Evolutionary conservation across 35 echinoderm and acorn worm species (phyloP), one percentile per base, ranked within the genome.

Genomic region (Apostichopus parvimensis): DNA sequence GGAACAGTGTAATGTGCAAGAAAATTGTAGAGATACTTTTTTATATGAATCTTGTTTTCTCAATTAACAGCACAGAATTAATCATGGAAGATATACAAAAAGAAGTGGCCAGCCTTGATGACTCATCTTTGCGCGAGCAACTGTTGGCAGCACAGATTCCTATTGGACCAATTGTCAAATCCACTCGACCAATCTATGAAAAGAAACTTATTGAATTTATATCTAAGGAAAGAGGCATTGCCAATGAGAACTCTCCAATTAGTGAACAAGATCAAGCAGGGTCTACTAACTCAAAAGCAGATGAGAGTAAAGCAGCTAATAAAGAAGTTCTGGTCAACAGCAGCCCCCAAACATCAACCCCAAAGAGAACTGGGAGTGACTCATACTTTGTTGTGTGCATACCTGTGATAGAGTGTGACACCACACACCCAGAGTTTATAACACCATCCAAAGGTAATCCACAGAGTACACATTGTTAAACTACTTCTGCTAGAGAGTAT

Each of bases 131-230:
- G 6, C 83, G 94, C 12, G 64, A 77, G 20, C 76, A 95, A 55
- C 80, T 95, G 76, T 90, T 77, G 52, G 89, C 87, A 4, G 92
- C 94, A 12, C 89, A 93, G 4, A 94, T 93, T 8, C 86, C 94
- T 9, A 89, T 77, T 10, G 92, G 94, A 23, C 92, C 92, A 1
- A 98, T 98, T 57, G 80, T 93, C 52, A 91, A 93, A 77, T 88
- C 96, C 25, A 98, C 96, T 1, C 77, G 94, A 56, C 81, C 78
- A 52, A 82, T 98, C n/a, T 95, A 94, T 86, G 90, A 94, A 45
- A 92, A 91, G 77, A 87, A 95, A 90, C 90, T 98, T 91, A 9
- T 92, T 87, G 84, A 88, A 90, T 73, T 87, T 78, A 90, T 76
- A 86, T 18, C 75, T 64, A 73, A 71, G 61, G 20, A 75, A 73